A percentile compares a stretch with the other conserved stretches of the same genome.
These are phyloP conservation scores for Listronotus oregonensis DNA, from an alignment of 1,140 invertebrate species.

Conservation along the genomic window DNA sequence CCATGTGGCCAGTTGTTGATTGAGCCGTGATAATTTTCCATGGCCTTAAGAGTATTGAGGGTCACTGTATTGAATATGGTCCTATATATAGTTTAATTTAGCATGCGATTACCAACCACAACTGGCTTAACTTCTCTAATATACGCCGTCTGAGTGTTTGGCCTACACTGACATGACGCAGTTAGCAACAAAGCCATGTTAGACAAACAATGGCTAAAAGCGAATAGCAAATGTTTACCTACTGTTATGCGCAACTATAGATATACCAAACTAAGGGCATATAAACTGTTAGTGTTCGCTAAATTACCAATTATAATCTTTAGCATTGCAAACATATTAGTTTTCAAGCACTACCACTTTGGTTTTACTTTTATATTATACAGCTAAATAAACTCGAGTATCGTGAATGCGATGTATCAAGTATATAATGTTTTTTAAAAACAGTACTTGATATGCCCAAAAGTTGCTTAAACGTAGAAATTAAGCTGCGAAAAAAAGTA, in stretches of 20 bases:
- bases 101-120: slow-evolving; percentile 17
- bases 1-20: not conserved
- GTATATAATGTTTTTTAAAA: no score
- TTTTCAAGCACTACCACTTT: no score
- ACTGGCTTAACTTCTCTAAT: slow-evolving; percentile 23
- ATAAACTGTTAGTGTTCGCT: slow-evolving; percentile 14
- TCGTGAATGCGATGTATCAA: no score
- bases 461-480: no score
- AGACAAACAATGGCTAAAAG: slow-evolving; percentile 20
- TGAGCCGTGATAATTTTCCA: not conserved
- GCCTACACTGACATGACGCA: slow-evolving; percentile 25
- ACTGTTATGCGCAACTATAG: slow-evolving; percentile 16
- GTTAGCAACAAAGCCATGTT: slow-evolving; percentile 22
- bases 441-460: no score
- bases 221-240: slow-evolving; percentile 18
- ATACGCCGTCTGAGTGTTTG: slow-evolving; percentile 7
- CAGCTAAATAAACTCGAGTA: no score
- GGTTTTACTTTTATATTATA: not conserved
- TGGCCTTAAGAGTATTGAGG: not conserved
- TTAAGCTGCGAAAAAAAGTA: no score
- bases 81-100: slow-evolving; percentile 13
- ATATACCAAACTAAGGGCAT: slow-evolving; percentile 8
- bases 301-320: slow-evolving; percentile 10
- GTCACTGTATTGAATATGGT: no score
- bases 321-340: not conserved